Conservation (phyloP, 1,140 invertebrate genomes). For the Leptestheria dahalacensis region DNA sequence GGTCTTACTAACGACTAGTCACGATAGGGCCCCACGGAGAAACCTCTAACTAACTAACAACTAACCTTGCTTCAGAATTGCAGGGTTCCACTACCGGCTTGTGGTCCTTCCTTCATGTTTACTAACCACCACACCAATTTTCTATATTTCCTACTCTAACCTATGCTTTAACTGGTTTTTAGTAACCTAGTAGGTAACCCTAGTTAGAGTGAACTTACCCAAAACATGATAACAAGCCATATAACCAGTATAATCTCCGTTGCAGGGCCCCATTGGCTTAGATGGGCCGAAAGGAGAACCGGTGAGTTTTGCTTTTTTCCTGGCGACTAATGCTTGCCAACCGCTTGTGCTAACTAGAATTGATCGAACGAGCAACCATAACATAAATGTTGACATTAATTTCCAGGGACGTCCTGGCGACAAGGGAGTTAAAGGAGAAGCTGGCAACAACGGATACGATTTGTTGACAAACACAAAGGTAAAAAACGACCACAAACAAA, state of each 20-base stretch:
- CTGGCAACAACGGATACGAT: slow-evolving; percentile 71
- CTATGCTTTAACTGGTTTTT: no score
- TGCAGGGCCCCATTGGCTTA: slow-evolving; percentile 81
- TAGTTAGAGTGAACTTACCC: no score
- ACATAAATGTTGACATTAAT: no score
- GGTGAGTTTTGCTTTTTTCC: slow-evolving; percentile 51
- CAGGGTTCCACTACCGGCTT: no score
- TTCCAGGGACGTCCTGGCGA: slow-evolving; percentile 76
- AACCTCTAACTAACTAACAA: no score
- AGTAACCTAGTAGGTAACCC: no score
- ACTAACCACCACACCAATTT: no score
- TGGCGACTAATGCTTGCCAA: no score
- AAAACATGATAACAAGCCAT: neutral
- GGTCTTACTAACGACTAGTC: neutral
- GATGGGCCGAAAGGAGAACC: slow-evolving; percentile 84
- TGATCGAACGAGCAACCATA: neutral
- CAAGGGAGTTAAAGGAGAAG: slow-evolving; percentile 70
- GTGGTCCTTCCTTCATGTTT: no score
- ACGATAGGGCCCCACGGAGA: neutral
- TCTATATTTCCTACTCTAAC: no score
- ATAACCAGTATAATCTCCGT: slow-evolving; percentile 24
- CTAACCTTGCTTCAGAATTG: neutral
- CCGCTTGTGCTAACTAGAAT: no score
- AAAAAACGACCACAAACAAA: no score
- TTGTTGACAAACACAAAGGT: slow-evolving; percentile 82